Base-by-base conservation (phyloP, 2,888 invertebrate genomes). In the Papilio demoleus region DNA sequence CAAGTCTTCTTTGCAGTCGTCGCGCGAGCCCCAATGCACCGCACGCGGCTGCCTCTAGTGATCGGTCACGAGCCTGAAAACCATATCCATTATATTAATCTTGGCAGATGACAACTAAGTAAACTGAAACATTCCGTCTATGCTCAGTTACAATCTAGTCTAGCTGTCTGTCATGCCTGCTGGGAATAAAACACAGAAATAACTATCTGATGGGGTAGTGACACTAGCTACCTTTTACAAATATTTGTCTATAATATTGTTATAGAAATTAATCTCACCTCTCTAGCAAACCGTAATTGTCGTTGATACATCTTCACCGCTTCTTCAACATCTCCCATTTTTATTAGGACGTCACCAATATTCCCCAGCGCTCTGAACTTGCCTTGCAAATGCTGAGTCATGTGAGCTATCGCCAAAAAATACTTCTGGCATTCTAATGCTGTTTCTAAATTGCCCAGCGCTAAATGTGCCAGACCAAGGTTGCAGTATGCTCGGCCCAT, bases 401-500 rank as follows among this genome's bases (percentile, higher is more conserved):
- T 97, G 77, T 98, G 98, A 0, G 98, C 97, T 69, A 98, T 97
- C 0, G 98, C 97, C 79, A 95, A 81, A 84, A 98, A 98, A 85
- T 98, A 97, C 82, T 98, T 98, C 84, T 99, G 98, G 83, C 98
- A 99, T 82, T 99, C 99, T 42, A 99, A 85, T 0, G 99, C 98
- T 0, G 97, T 97, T 73, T 97, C 97, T 40, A 96, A 93, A 84
- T 98, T 97, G 1, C 97, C 97, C 14, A 99, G 90, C 0, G 98
- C 98, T 59, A 98, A 93, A 83, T 99, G 98, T 0, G 98, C 98
- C 56, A 99, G 90, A 0, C 99, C 99, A 19, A 99, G 93, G 88
- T 99, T 99, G 87, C 99, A 99, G 81, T 98, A 99, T 0, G 99
- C 99, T 76, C 99, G 93, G 0, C 98, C 98, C 97, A 99, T 97